Conservation (phyloP, 64 coral and sea anemone species). For the Montipora cactus region DNA sequence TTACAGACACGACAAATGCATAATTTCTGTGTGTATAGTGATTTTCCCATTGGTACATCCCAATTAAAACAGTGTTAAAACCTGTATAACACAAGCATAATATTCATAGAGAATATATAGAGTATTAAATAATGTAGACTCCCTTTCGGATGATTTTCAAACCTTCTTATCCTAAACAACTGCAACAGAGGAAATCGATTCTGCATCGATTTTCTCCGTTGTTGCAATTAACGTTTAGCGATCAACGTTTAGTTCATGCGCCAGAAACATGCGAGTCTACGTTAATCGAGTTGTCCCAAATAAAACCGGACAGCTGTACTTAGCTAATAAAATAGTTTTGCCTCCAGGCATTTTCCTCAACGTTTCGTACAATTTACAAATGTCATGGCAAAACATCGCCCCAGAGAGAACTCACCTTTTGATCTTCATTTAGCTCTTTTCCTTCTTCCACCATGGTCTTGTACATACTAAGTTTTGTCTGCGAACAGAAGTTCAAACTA, state of each 20-base stretch:
- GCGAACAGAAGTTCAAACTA: background rate
- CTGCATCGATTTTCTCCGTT: background rate
- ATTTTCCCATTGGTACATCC: background rate
- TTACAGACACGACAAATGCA: background rate
- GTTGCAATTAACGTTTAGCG: background rate
- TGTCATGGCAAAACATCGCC: conserved; percentile 1
- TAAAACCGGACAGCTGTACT: background rate
- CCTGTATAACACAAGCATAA: background rate
- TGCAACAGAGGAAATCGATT: background rate
- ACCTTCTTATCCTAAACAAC: background rate
- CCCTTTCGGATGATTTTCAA: background rate
- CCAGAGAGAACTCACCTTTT: conserved; percentile 66
- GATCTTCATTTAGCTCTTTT: conserved; percentile 86
- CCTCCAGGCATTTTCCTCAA: background rate
- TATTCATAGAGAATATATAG: background rate
- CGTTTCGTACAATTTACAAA: background rate
- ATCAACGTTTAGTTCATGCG: no score
- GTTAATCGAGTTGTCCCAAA: background rate
- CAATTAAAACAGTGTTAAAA: background rate
- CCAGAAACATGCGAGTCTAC: background rate
- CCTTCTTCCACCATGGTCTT: conserved; percentile 83
- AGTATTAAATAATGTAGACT: background rate
- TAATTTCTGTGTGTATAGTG: background rate
- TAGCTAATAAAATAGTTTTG: background rate
- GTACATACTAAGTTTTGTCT: conserved; percentile 94